These are phyloP conservation scores for Acanthochromis polyacanthus DNA, from an alignment of 2,113 vertebrate species.

Conservation along the genomic window DNA sequence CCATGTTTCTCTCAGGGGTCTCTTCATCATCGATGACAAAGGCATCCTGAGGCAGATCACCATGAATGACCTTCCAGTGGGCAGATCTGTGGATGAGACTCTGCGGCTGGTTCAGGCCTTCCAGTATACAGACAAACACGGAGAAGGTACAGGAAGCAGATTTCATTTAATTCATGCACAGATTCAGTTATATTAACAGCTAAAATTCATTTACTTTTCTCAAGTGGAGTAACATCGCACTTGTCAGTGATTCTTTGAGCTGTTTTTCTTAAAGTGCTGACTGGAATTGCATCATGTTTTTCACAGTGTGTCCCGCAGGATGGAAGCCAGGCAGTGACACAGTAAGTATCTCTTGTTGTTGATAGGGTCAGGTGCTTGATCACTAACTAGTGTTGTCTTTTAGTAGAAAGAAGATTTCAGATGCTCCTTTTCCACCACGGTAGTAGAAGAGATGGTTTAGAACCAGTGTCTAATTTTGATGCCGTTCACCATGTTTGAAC, in stretches of 20 bases:
- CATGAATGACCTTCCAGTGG: constrained; percentile 97
- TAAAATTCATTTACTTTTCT: too few relatives aligned
- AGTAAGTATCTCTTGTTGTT: constrained; percentile 83
- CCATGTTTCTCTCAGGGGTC: constrained; percentile 85
- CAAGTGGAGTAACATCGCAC: too few relatives aligned
- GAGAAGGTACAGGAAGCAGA: constrained; percentile 88
- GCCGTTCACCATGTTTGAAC: too few relatives aligned
- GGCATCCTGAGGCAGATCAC: constrained; percentile 95
- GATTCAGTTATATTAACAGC: too few relatives aligned
- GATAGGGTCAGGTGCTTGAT: too few relatives aligned
- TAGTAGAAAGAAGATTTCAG: neutral
- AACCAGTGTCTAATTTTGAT: too few relatives aligned
- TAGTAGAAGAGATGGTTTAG: too few relatives aligned
- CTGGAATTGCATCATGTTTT: constrained; percentile 2
- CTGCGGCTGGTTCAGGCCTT: constrained; percentile 96
- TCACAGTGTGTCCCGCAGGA: constrained; percentile 94
- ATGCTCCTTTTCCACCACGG: neutral
- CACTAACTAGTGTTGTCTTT: constrained; percentile 8
- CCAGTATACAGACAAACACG: constrained; percentile 97
- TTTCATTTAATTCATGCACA: too few relatives aligned
- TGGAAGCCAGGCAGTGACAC: constrained; percentile 99
- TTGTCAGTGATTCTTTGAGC: neutral
- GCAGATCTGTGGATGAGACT: constrained; percentile 96
- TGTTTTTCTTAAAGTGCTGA: constrained; percentile 5
- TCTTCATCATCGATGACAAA: constrained; percentile 96